Percentiles rank a stretch among this genome's conserved stretches.
These are phyloP conservation scores for Macropus fuliginosus DNA, from an alignment of 2,797 vertebrate species.

Conservation along the genomic window DNA sequence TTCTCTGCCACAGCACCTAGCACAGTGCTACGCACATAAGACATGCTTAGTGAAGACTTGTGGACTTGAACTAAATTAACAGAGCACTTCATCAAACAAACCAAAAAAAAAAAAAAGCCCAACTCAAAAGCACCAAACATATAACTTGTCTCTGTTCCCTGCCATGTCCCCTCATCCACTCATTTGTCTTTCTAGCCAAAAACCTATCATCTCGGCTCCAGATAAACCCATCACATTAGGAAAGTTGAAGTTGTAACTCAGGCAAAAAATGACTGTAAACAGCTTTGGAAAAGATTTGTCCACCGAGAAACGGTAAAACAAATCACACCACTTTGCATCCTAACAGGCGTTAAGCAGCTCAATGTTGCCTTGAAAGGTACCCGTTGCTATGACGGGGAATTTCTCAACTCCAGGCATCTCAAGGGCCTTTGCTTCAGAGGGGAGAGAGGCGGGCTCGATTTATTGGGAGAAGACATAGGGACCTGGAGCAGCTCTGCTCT, in stretches of 20 bases:
- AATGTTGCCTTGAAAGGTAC: slow-evolving; percentile 1
- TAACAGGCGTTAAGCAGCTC: slow-evolving; percentile 9
- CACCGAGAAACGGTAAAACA: background rate
- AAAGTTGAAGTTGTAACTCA: slow-evolving; percentile 37
- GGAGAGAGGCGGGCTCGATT: background rate
- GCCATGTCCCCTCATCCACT: background rate
- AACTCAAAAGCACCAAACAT: background rate
- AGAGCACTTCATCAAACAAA: background rate
- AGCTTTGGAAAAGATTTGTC: slow-evolving; percentile 38
- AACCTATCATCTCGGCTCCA: slow-evolving; percentile 36
- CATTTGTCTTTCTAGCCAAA: slow-evolving; percentile 37
- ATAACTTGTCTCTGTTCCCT: background rate
- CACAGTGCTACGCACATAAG: background rate
- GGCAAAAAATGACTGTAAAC: slow-evolving; percentile 35
- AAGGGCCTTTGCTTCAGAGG: background rate
- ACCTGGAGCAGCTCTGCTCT: background rate
- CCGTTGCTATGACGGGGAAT: background rate
- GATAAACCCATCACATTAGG: slow-evolving; percentile 35
- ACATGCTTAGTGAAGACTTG: background rate
- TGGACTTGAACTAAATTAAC: background rate
- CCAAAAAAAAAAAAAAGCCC: background rate
- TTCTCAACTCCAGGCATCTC: background rate
- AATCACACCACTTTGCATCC: background rate
- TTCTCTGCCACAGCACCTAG: background rate
- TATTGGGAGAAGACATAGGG: background rate